Percentiles rank a stretch among this genome's conserved stretches.
These are phyloP conservation scores for Agrilus planipennis DNA, from an alignment of 1,140 invertebrate genomes.

Conservation along the genomic window DNA sequence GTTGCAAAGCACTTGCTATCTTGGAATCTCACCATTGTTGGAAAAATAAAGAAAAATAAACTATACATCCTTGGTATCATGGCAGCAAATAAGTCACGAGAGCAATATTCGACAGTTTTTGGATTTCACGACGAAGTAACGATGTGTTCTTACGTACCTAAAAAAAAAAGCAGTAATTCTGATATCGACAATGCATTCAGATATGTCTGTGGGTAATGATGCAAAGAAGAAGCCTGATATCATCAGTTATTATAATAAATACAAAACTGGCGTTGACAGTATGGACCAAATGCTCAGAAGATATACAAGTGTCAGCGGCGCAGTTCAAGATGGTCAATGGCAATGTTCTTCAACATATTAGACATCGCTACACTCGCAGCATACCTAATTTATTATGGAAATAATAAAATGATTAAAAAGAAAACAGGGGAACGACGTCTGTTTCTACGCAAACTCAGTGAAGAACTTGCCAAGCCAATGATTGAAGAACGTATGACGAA, in stretches of 20 bases:
- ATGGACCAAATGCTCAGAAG: constrained; percentile 9
- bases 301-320: constrained; percentile 14
- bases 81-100: constrained; percentile 14
- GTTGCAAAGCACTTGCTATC: constrained; percentile 18
- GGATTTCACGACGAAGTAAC: constrained; percentile 5
- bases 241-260: constrained; percentile 10
- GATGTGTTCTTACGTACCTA: constrained; percentile 8
- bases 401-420: not conserved
- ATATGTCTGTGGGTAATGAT: constrained; percentile 1
- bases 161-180: constrained; percentile 7
- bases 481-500: not conserved
- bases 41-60: constrained; percentile 28
- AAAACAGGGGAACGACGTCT: not conserved
- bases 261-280: constrained; percentile 10
- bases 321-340: constrained; percentile 20
- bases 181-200: constrained; percentile 8
- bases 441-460: not conserved
- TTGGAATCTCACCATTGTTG: constrained; percentile 26
- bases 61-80: constrained; percentile 27
- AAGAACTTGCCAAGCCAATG: not conserved
- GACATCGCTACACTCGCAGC: constrained; percentile 13
- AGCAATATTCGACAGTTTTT: constrained; percentile 4
- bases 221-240: constrained; percentile 7
- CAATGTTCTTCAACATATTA: constrained; percentile 22
- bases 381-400: not conserved